Base-by-base conservation (phyloP, 2,113 vertebrate genomes). In the Pygoscelis antarcticus region DNA sequence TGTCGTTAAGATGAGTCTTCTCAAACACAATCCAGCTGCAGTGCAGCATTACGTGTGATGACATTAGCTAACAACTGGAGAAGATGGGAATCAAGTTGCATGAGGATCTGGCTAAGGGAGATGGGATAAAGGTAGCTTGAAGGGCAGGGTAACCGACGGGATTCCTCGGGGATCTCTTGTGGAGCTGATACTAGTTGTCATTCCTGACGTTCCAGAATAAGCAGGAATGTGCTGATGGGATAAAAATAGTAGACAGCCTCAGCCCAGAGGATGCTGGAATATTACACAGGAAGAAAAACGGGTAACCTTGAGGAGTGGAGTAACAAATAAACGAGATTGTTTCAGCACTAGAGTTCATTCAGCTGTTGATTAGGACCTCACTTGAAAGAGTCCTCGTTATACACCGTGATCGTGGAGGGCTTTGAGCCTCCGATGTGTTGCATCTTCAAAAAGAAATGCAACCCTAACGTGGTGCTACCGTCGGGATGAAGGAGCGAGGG, bases 371-470 rank as follows among this genome's bases (percentile, higher is more conserved):
- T 19, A 38, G 81, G 49, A 46, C 26, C 40, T 85, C 11, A 2
- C 19, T 20, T 38, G 30, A 49, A 61, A 44, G 18, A 44, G 22
- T 44, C n/a, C 42, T 61, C 9, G 4, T n/a, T 54, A 34, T 9
- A 34, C 22, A 25, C 13, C 1, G 0, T 15, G n/a, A 36, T 17
- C 1, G 0, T 25, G 32, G 54, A 38, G 62, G n/a, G 36, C 55
- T 76, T 62, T 46, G 15, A 27, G 38, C 23, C 75, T 40, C 62
- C 57, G 15, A 1, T 2, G 10, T 8, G 17, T 16, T 65, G 44
- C 34, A 20, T 27, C 44, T 40, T 36, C n/a, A 23, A 17, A 57
- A 32, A 42, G 51, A 21, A 71, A 47, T 13, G 38, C 22, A 61
- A 9, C 46, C 46, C 38, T 20, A 11, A 12, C 3, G 2, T 7